phyloP scores from a whole-genome alignment of 2,888 invertebrate species.

The Sphaerophoria taeniata region DNA sequence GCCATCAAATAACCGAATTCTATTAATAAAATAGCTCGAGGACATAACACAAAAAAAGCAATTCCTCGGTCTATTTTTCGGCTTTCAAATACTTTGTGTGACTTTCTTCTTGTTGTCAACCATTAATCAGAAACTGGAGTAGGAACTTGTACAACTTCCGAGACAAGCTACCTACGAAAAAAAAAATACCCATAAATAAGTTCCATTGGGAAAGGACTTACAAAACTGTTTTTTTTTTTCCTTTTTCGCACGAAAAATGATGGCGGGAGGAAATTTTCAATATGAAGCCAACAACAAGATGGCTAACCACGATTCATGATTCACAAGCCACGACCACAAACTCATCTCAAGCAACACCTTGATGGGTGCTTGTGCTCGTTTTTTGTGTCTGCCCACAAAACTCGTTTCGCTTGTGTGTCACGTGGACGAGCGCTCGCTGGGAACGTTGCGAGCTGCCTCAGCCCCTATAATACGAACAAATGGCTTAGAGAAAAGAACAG shows the following conservation, averaged over 20 bases:
- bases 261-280: not conserved
- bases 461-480: not conserved
- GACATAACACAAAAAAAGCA: not conserved
- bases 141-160: not conserved
- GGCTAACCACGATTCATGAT: slow-evolving; percentile 5
- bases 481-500: not conserved
- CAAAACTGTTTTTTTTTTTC: not conserved
- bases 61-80: not conserved
- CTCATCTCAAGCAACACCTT: slow-evolving; percentile 17
- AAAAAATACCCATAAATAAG: slow-evolving; percentile 19
- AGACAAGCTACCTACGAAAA: not conserved
- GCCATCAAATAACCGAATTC: not conserved
- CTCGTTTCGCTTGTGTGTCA: not conserved
- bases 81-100: slow-evolving; percentile 3
- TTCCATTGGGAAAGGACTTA: not conserved
- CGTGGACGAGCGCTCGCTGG: not conserved
- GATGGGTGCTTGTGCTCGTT: not conserved
- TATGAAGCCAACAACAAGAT: slow-evolving; percentile 1
- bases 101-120: slow-evolving; percentile 12
- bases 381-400: not conserved
- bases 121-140: slow-evolving; percentile 17
- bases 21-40: slow-evolving; percentile 12
- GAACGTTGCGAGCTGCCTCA: not conserved
- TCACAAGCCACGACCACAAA: not conserved
- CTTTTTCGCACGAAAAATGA: not conserved